Percentiles rank a stretch among this genome's conserved stretches.
These are phyloP conservation scores for Macrosteles quadrilineatus DNA, from an alignment of 1,140 invertebrate species.

Conservation along the genomic window DNA sequence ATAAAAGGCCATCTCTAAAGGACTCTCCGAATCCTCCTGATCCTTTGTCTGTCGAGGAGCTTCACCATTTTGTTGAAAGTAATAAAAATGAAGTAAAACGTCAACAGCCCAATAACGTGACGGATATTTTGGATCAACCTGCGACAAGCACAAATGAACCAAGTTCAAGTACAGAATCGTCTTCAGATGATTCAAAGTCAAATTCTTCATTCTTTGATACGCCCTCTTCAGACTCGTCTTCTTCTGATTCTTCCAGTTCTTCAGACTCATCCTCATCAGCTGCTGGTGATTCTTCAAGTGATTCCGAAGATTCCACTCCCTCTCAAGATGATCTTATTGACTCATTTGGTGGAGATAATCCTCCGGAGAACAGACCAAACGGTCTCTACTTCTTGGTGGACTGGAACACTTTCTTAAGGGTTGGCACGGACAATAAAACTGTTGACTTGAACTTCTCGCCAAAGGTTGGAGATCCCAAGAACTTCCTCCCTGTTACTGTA, in stretches of 20 bases:
- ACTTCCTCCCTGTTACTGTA: conserved; percentile 70
- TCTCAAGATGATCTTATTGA: conserved; percentile 68
- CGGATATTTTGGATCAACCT: neutral
- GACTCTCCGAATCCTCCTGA: conserved; percentile 45
- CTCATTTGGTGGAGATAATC: conserved; percentile 68
- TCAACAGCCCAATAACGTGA: conserved; percentile 45
- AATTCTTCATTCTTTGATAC: neutral
- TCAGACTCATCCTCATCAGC: neutral
- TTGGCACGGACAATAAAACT: conserved; percentile 71
- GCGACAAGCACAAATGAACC: conserved; percentile 1
- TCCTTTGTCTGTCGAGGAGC: conserved; percentile 52
- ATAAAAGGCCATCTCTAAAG: neutral
- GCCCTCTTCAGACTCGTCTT: neutral
- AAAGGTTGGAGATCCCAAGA: conserved; percentile 72
- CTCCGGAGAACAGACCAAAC: conserved; percentile 64
- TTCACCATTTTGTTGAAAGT: conserved; percentile 48
- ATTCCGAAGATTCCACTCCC: conserved; percentile 38
- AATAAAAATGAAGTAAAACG: conserved; percentile 54
- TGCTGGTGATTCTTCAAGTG: conserved; percentile 3
- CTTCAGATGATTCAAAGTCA: conserved; percentile 21
- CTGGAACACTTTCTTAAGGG: conserved; percentile 82
- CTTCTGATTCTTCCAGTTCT: neutral
- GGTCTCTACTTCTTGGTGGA: conserved; percentile 82
- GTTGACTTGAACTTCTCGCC: conserved; percentile 77
- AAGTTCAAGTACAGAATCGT: neutral